Percentiles rank a stretch among this genome's conserved stretches.
phyloP scores from a whole-genome alignment of 1,140 invertebrate species.

The Cyrtorhinus lividipennis region DNA sequence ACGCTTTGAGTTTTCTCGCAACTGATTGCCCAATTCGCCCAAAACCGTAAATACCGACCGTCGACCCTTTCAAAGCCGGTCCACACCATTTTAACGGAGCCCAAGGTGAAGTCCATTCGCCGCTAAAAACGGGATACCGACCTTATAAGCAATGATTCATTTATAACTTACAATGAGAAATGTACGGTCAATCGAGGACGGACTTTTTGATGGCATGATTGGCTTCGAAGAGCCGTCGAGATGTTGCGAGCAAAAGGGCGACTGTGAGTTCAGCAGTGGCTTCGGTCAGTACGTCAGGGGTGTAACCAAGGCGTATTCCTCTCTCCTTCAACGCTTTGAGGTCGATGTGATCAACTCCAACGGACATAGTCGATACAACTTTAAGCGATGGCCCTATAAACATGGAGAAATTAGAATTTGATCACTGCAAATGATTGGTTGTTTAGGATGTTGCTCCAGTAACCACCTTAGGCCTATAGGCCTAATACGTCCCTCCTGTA shows the following conservation, averaged over 20 bases:
- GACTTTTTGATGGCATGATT: conserved; percentile 49
- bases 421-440: no score
- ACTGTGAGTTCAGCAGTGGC: conserved; percentile 82
- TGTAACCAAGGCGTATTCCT: conserved; percentile 67
- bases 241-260: conserved; percentile 58
- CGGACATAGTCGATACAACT: conserved; percentile 80
- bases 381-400: conserved; percentile 38
- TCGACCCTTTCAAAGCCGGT: conserved; percentile 55
- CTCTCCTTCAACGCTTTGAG: conserved; percentile 47
- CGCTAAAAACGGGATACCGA: conserved; percentile 41
- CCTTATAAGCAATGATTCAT: no score
- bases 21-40: conserved; percentile 69
- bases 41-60: conserved; percentile 75
- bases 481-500: no score
- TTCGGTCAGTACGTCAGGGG: conserved; percentile 82
- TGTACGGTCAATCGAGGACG: neutral
- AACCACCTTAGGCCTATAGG: no score
- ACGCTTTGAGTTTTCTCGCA: conserved; percentile 52
- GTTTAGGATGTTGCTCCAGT: no score
- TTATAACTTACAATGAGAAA: neutral
- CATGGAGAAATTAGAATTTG: no score
- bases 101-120: conserved; percentile 67
- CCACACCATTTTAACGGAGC: conserved; percentile 82
- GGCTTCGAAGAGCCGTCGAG: conserved; percentile 69
- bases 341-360: conserved; percentile 73